Base-by-base conservation (phyloP, 2,888 invertebrate genomes). In the Sacculina carcini region DNA sequence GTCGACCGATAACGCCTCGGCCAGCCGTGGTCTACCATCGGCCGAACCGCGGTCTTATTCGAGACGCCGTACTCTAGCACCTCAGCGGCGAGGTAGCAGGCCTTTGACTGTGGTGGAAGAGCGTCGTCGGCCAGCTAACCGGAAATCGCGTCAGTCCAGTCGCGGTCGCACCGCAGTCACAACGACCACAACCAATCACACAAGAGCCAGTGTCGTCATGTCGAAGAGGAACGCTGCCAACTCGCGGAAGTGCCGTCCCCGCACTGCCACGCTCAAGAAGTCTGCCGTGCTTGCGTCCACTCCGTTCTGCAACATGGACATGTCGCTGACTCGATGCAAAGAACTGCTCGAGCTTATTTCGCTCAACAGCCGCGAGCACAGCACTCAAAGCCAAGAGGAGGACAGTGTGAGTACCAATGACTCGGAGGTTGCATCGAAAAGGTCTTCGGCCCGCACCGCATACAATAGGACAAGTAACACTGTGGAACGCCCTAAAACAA, bases 241-340 rank as follows among this genome's bases (percentile, higher is more conserved):
- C 26, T 26, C 40, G 24, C 40, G 40, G 14, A 26, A 26, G 14
- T 24, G 24, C 14, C 53, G 73, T 12, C 73, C 74, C 1, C 62
- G 69, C 48, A 74, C 74, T 0, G 73, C 73, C 2, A 72, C 71
- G 14, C 61, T 74, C 51, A 72, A 72, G 39, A 67, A 67, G 42
- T 73, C 74, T 1, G 65, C 67, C 36, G 63, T 74, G 5, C 61
- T 74, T 50, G 68, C 74, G 58, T 69, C 71, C 1, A 62, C 65
- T 38, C 63, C 71, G 26, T 63, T 70, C 32, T 65, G 67, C 16
- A 69, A 70, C 58, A 64, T 74, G 31, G 74, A 73, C 60, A 73
- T 74, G 73, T 52, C 53, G 36, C 60, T 68, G 48, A 62, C 73
- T 29, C 66, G 69, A 47, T 71, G 72, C 58, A 72, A 72, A 57